A percentile compares a stretch with the other conserved stretches of the same genome.
Conservation (phyloP, 2,113 vertebrate genomes). For the Thryonomys swinderianus region DNA sequence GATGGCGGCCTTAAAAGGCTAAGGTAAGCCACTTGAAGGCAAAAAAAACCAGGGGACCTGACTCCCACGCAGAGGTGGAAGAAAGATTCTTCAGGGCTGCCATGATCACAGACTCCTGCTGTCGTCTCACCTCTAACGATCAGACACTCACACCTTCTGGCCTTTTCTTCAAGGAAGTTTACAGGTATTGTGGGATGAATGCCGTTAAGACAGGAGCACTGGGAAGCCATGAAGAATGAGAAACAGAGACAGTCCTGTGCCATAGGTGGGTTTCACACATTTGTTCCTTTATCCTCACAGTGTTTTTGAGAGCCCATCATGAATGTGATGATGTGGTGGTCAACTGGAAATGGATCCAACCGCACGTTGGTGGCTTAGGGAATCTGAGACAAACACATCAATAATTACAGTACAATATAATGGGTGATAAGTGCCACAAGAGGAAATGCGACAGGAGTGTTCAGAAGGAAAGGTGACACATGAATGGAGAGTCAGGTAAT, state of each 20-base stretch:
- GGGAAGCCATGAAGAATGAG: neutral
- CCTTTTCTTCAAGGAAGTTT: neutral
- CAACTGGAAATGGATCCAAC: constrained; percentile 2
- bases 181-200: neutral
- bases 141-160: neutral
- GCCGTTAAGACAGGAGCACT: neutral
- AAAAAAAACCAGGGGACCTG: accelerated
- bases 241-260: neutral
- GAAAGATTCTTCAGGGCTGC: neutral
- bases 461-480: neutral
- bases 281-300: neutral
- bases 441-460: neutral
- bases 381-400: neutral
- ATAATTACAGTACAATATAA: neutral
- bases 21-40: too few relatives aligned
- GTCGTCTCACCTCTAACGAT: neutral
- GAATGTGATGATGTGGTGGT: neutral
- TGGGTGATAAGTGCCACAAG: neutral
- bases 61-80: accelerated
- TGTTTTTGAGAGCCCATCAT: neutral
- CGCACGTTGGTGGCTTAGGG: neutral
- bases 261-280: neutral
- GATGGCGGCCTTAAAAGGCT: neutral
- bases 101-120: accelerated
- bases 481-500: neutral